Conservation (phyloP, 2,797 vertebrate species). For the Myotis daubentonii region DNA sequence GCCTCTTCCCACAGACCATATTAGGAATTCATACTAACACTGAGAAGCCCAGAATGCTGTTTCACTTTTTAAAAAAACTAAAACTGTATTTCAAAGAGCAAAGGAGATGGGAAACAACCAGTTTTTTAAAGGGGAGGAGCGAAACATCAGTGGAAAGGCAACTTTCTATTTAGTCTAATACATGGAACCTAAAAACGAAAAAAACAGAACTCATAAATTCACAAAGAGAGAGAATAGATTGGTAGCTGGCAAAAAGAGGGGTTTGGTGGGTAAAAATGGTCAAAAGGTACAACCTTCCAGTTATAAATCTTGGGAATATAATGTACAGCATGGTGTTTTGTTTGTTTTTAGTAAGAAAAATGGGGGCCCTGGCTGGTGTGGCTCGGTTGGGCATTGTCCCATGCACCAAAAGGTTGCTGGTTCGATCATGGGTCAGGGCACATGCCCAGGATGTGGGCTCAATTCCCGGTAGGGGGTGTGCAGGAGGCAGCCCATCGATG, state of each 20-base stretch:
- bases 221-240: background rate
- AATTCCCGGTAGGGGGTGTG: background rate
- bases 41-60: background rate
- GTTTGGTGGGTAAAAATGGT: background rate
- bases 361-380: background rate
- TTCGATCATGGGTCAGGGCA: background rate
- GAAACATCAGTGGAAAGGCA: background rate
- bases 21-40: background rate
- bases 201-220: background rate
- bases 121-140: background rate
- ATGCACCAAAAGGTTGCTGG: background rate
- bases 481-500: background rate
- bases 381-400: background rate
- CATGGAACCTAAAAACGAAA: background rate
- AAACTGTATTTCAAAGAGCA: slow-evolving; percentile 2
- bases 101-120: background rate
- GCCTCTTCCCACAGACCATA: background rate
- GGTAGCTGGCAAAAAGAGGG: background rate
- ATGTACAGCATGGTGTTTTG: background rate
- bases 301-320: background rate
- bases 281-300: background rate
- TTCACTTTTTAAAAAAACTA: background rate
- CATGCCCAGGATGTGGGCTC: background rate
- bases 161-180: background rate
- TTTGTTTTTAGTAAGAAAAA: background rate